Base-by-base conservation (phyloP, 2,113 vertebrate species). In the Rhadina sibilatrix region DNA sequence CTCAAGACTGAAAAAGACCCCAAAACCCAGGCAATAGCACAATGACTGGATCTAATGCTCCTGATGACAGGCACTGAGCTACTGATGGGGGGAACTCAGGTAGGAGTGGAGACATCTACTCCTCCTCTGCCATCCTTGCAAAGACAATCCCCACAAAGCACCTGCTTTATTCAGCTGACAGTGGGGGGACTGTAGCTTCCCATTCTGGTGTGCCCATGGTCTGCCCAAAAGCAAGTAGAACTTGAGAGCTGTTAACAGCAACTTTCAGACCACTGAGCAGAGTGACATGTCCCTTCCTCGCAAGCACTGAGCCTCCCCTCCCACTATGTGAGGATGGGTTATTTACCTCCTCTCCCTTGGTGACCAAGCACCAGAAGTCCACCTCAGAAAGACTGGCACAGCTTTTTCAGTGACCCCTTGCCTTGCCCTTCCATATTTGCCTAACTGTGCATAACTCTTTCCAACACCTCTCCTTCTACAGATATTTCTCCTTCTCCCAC, bases 321-420 rank as follows among this genome's bases (percentile, higher is more conserved):
- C 22, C 49, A 35, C 53, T 40, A 8, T 0, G 0, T 35, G 8
- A 78, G 28, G 22, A 59, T 28, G 27, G 35, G 40, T 47, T 59
- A 1, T 50, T 63, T 44, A 59, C 33, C 59, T 69, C 31, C 86
- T 83, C 49, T 78, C 53, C 4, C 38, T 9, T 11, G 64, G 31
- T 84, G 44, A 79, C 30, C 22, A 75, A 60, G 68, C 50, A 49
- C n/a, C 42, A 52, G 52, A 59, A 80, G 16, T 52, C n/a, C 40
- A 46, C 47, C n/a, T 18, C 0, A 0, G 57, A 47, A 42, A 31
- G 63, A 30, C 16, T 5, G 19, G 15, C 10, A 12, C 24, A 13
- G 56, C 27, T 56, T 57, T n/a, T 85, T 40, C 56, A 5, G 15
- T 23, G 46, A 50, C 15, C n/a, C 27, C 27, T 70, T 42, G 28